These are phyloP conservation scores for Diaperis boleti DNA, from an alignment of 2,888 invertebrate species.

Conservation along the genomic window DNA sequence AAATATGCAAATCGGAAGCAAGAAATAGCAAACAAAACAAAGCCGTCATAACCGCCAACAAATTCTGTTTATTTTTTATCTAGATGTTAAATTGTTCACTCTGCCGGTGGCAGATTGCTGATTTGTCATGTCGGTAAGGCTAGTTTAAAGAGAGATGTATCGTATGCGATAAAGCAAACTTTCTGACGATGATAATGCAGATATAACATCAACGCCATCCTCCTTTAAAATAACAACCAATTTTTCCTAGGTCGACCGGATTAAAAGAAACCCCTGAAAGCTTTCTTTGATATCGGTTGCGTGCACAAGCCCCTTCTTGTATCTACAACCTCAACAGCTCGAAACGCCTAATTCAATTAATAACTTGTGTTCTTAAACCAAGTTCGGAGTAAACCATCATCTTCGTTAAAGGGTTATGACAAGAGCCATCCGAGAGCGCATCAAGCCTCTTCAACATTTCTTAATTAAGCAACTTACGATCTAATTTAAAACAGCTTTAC, in stretches of 20 bases:
- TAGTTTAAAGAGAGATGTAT: constrained; percentile 9
- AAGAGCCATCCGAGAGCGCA: too few relatives aligned
- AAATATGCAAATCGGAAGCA: constrained; percentile 14
- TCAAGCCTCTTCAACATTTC: too few relatives aligned
- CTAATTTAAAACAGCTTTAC: too few relatives aligned
- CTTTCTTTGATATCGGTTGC: constrained; percentile 22
- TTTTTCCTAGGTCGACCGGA: constrained; percentile 14
- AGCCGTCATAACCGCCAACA: constrained; percentile 7
- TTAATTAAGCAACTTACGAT: too few relatives aligned
- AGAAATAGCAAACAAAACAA: constrained; percentile 15
- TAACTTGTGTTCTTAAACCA: background rate
- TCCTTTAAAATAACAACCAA: too few relatives aligned
- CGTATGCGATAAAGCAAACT: constrained; percentile 18
- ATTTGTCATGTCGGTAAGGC: constrained; percentile 20
- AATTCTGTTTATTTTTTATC: constrained; percentile 16
- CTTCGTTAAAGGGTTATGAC: too few relatives aligned
- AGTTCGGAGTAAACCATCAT: too few relatives aligned
- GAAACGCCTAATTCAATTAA: constrained; percentile 5
- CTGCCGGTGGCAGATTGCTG: constrained; percentile 17
- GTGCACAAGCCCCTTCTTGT: constrained; percentile 11
- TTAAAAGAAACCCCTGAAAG: constrained; percentile 34
- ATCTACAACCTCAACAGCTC: constrained; percentile 4
- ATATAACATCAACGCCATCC: too few relatives aligned
- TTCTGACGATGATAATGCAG: too few relatives aligned
- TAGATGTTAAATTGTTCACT: constrained; percentile 13